phyloP scores from a whole-genome alignment of 2,888 invertebrate genomes.

The Beris chalybata region DNA sequence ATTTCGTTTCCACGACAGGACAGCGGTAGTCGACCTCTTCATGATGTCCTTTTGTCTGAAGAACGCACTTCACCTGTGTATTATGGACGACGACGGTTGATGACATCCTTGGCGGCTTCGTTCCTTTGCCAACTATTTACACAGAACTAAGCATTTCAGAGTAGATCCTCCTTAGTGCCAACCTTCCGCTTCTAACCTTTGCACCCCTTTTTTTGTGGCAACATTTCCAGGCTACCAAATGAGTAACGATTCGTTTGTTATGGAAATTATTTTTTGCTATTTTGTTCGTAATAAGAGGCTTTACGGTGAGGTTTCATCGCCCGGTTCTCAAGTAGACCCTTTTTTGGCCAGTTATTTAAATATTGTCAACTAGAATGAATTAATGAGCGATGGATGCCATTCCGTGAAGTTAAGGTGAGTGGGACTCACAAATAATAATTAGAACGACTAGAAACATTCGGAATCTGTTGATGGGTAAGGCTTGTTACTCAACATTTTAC shows the following conservation, averaged over 20 bases:
- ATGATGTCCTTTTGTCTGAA: not conserved
- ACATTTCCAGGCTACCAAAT: conserved; percentile 25
- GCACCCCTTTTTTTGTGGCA: no score
- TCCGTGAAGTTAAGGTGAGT: no score
- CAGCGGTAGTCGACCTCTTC: not conserved
- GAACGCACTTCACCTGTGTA: not conserved
- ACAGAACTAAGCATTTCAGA: conserved; percentile 3
- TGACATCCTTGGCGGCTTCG: not conserved
- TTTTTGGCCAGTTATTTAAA: conserved; percentile 18
- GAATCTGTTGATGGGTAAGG: no score
- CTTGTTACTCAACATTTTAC: no score
- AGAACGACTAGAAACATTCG: no score
- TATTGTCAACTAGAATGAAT: conserved; percentile 1
- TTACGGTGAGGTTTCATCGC: conserved; percentile 3
- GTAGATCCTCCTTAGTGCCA: no score
- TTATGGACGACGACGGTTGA: not conserved
- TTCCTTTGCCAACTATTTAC: conserved; percentile 5
- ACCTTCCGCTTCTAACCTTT: no score
- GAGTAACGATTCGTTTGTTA: conserved; percentile 36
- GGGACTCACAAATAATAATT: no score
- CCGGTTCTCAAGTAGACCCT: conserved; percentile 23
- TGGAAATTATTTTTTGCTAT: conserved; percentile 32
- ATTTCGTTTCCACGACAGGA: not conserved
- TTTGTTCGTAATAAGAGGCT: conserved; percentile 31
- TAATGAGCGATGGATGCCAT: no score